Evolutionary conservation across 1,140 invertebrate genomes (phyloP).

Genomic region (Temnothorax longispinosus): DNA sequence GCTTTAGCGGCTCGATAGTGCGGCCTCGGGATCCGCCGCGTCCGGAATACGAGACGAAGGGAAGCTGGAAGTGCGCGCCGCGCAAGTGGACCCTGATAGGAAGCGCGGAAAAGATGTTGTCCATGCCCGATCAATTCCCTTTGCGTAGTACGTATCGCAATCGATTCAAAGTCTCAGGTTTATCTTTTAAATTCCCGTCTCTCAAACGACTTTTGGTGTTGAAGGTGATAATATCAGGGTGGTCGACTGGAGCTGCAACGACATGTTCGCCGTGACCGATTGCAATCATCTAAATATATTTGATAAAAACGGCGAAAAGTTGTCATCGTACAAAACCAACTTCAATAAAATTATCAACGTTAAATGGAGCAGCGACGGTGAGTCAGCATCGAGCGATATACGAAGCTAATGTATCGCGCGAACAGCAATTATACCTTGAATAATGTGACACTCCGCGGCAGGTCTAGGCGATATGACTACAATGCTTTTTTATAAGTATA

Average conservation of each 20-base stretch:
- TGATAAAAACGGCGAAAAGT: background rate
- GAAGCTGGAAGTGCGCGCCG: conserved; percentile 61
- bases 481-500: background rate
- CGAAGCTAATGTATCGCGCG: background rate
- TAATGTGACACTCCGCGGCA: background rate
- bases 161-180: background rate
- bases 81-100: conserved; percentile 54
- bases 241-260: conserved; percentile 75
- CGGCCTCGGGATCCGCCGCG: background rate
- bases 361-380: conserved; percentile 76
- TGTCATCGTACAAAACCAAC: background rate
- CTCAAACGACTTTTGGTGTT: background rate
- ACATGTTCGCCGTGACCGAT: conserved; percentile 58
- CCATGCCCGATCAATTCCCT: background rate
- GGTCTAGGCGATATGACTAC: background rate
- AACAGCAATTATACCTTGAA: background rate
- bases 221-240: background rate
- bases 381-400: background rate
- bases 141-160: background rate
- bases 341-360: conserved; percentile 2
- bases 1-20: background rate
- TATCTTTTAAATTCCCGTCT: background rate
- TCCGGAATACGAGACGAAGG: background rate
- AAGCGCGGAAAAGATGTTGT: conserved; percentile 4
- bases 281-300: conserved; percentile 42